These are phyloP conservation scores for Mesitornis unicolor DNA, from an alignment of 2,113 vertebrate species.

Conservation along the genomic window DNA sequence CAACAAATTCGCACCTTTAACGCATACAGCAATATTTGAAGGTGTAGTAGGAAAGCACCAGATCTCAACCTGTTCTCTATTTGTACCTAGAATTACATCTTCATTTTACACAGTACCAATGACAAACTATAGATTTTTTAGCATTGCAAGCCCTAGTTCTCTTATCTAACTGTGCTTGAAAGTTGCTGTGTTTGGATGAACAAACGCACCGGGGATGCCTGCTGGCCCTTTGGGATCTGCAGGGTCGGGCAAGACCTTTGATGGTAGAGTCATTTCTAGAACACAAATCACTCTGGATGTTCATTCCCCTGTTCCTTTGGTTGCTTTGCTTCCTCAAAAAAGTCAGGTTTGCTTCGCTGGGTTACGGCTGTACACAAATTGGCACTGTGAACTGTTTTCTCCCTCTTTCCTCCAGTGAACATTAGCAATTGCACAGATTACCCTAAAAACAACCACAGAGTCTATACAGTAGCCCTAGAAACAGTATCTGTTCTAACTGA, in stretches of 20 bases:
- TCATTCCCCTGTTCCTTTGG: not conserved
- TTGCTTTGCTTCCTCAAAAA: not conserved
- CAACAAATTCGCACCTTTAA: not conserved
- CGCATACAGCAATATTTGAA: not conserved
- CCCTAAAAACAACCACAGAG: not conserved
- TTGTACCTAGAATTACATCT: not conserved
- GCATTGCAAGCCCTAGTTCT: not conserved
- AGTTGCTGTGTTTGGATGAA: not conserved
- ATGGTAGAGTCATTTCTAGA: not conserved
- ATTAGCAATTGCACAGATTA: not conserved
- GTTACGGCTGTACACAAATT: not conserved
- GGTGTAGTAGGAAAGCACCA: not conserved
- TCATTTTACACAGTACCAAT: not conserved
- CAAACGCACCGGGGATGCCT: not conserved
- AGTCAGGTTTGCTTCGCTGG: not conserved
- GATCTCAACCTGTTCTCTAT: not conserved
- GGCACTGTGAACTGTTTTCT: not conserved
- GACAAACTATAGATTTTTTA: not conserved
- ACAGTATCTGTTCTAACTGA: not conserved
- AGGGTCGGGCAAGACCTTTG: accelerated
- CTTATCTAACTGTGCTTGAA: not conserved
- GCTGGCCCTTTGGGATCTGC: not conserved
- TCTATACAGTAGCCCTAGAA: not conserved
- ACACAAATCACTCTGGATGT: accelerated
- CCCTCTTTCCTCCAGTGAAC: not conserved